phyloP scores from a whole-genome alignment of 2,113 vertebrate genomes.

The Fukomys damarensis region DNA sequence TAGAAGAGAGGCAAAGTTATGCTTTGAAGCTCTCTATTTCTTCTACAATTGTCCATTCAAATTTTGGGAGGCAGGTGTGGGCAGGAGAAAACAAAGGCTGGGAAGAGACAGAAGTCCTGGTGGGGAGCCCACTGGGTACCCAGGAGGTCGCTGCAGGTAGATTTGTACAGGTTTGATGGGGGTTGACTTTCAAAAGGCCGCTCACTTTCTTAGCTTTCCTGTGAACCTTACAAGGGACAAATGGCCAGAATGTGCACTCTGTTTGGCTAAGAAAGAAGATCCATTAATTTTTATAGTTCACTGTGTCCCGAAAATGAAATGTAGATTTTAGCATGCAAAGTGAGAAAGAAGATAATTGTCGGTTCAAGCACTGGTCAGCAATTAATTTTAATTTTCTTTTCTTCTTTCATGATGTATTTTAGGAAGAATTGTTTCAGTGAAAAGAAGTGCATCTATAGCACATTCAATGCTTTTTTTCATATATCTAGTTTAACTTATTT shows the following conservation, averaged over 20 bases:
- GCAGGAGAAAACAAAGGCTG: neutral
- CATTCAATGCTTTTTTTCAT: conserved; percentile 38
- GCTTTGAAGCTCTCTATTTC: conserved; percentile 11
- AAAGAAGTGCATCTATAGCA: conserved; percentile 17
- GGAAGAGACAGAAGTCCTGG: neutral
- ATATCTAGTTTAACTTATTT: conserved; percentile 66
- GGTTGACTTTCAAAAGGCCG: neutral
- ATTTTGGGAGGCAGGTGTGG: neutral
- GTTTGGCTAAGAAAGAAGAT: neutral
- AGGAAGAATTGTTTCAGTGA: neutral
- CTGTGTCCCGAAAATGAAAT: neutral
- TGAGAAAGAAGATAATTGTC: conserved; percentile 10
- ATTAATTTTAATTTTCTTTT: conserved; percentile 52
- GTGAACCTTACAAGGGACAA: neutral
- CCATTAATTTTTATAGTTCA: neutral
- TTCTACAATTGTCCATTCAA: neutral
- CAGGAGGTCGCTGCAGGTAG: neutral
- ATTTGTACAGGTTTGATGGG: neutral
- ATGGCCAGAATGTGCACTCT: neutral
- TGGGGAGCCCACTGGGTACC: rapidly evolving
- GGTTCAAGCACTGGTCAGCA: conserved; percentile 33
- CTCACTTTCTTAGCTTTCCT: neutral
- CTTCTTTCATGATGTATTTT: conserved; percentile 52
- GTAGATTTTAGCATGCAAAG: conserved; percentile 39
- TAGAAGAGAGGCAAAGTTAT: neutral